Evolutionary conservation across 1,140 invertebrate species (phyloP), one percentile per base, ranked within the genome.

Genomic region (Uloborus diversus): DNA sequence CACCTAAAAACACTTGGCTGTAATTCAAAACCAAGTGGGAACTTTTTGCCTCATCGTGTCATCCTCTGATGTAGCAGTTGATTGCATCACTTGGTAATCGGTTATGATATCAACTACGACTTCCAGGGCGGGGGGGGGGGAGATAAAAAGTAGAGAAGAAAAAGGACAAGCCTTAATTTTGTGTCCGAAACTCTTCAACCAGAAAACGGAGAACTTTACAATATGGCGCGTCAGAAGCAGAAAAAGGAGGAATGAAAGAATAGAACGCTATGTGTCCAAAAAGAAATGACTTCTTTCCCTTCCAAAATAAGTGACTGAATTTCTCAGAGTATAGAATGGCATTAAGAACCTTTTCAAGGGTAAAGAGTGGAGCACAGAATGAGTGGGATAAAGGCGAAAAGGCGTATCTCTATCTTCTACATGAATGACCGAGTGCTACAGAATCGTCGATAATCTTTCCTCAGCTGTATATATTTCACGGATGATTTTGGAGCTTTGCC

Each of bases 381-480:
- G 42, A 75, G 71, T 53, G 61, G 51, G 71, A 75, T 66, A 78
- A 78, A 78, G 73, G 62, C 62, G 57, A 71, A 71, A 59, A 71
- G 68, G 68, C 68, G 71, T 62, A 75, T 78, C 47, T 65, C 64
- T 30, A 47, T 56, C 61, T 78, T 78, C 62, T 62, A 64, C 73
- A 65, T 78, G 61, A 33, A 56, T 65, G 57, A 62, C 27, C 17
- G 5, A 65, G 49, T 37, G 62, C 49, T 78, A 66, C 73, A 53
- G 73, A 78, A 65, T 57, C 62, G n/a, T 65, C 62, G 73, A 78
- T 78, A 78, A 78, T 78, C 62, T 66, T 78, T 64, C 49, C 57
- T 78, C 73, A 65, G 57, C 73, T 78, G 73, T 78, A 78, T 78
- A 78, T 78, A 78, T 78, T 78, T 78, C 62, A 78, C 73, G 73